Evolutionary conservation across 2,797 vertebrate genomes (phyloP).

Genomic region (Loris lydekkerianus): DNA sequence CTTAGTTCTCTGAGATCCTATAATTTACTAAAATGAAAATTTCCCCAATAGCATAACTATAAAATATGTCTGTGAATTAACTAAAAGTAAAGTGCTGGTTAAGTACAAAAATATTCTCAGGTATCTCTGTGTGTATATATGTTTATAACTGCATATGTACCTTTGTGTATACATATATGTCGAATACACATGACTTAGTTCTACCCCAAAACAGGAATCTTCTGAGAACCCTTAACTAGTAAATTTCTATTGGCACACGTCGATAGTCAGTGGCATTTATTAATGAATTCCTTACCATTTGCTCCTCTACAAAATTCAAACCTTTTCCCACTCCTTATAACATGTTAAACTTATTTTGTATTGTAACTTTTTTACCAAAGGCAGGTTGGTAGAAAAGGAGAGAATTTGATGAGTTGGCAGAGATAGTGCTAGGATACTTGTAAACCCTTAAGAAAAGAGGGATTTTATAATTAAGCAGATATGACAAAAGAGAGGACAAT

Average conservation of each 20-base stretch:
- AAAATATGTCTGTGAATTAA: conserved; percentile 45
- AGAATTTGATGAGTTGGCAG: not conserved
- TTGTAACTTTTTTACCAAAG: conserved; percentile 21
- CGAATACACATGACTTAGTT: not conserved
- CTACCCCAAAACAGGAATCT: not conserved
- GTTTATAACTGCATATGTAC: not conserved
- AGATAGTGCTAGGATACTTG: not conserved
- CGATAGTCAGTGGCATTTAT: not conserved
- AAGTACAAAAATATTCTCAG: conserved; percentile 47
- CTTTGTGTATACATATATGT: not conserved
- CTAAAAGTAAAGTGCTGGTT: not conserved
- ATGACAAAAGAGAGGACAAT: conserved; percentile 18
- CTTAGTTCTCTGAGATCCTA: conserved; percentile 13
- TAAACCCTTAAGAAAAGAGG: not conserved
- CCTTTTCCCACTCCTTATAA: not conserved
- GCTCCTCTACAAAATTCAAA: conserved; percentile 40
- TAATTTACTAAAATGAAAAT: conserved; percentile 9
- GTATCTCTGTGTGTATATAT: not conserved
- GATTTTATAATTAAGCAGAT: conserved; percentile 14
- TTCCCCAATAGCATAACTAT: not conserved
- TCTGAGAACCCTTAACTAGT: not conserved
- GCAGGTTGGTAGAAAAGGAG: not conserved
- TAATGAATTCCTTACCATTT: conserved; percentile 51
- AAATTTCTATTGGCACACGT: not conserved
- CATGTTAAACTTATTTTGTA: conserved; percentile 57